A percentile compares a stretch with the other conserved stretches of the same genome.
These are phyloP conservation scores for Clupea harengus DNA, from an alignment of 2,113 vertebrate genomes.

Conservation along the genomic window DNA sequence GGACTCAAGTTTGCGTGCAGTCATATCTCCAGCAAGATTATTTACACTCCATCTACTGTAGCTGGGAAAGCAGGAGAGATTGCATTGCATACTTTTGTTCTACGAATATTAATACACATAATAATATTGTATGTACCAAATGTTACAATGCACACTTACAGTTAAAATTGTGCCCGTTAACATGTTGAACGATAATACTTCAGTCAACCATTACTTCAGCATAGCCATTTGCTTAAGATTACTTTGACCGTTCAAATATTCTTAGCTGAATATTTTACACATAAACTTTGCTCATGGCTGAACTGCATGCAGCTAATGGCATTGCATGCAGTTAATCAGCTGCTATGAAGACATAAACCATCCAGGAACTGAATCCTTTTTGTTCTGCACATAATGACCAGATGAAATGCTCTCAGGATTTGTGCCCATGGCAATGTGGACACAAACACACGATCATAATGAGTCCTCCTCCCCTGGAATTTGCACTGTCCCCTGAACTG, in stretches of 20 bases:
- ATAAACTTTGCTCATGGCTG: neutral
- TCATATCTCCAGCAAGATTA: neutral
- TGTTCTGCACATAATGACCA: slow-evolving; percentile 23
- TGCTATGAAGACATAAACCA: neutral
- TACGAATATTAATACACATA: neutral
- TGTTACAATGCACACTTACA: neutral
- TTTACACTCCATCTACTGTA: neutral
- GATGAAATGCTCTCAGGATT: neutral
- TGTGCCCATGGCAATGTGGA: neutral
- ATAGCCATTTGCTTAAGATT: too few species aligned
- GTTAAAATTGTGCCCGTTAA: neutral
- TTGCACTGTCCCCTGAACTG: slow-evolving; percentile 15
- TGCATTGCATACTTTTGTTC: neutral
- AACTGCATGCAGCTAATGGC: too few species aligned
- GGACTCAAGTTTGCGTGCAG: neutral
- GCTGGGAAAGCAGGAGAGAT: neutral
- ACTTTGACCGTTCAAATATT: too few species aligned
- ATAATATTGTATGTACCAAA: neutral
- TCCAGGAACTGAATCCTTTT: slow-evolving; percentile 4
- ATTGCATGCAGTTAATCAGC: neutral
- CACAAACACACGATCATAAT: slow-evolving; percentile 2
- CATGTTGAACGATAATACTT: neutral
- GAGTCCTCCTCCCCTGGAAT: slow-evolving; percentile 20
- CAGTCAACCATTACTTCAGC: too few species aligned
- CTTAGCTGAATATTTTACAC: neutral